Conservation (phyloP, 30 jellyfish, hydroid and myxozoan species). For the Mastigias papua region DNA sequence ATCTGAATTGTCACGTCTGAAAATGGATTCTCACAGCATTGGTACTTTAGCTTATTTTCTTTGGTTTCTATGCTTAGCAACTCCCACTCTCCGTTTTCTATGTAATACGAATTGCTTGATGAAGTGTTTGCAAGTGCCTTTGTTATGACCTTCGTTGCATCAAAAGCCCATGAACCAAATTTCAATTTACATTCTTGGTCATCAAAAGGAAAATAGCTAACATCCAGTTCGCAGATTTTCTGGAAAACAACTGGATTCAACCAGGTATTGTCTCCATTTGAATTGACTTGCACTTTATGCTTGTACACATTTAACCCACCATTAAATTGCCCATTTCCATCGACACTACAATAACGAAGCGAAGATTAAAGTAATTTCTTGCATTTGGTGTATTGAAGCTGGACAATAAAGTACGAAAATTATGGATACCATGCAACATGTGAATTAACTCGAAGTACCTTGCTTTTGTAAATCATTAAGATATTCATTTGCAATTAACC, state of each 20-base stretch:
- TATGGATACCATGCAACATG: too few species aligned
- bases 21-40: slow-evolving; percentile 78
- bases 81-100: slow-evolving; percentile 84
- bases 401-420: too few species aligned
- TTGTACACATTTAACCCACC: slow-evolving; percentile 76
- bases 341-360: slow-evolving; percentile 16
- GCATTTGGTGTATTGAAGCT: neutral
- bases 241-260: slow-evolving; percentile 77
- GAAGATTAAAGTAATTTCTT: neutral
- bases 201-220: slow-evolving; percentile 85
- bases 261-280: slow-evolving; percentile 64
- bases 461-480: too few species aligned
- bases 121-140: slow-evolving; percentile 26
- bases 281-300: slow-evolving; percentile 55
- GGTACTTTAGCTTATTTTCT: slow-evolving; percentile 64
- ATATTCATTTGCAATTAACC: too few species aligned
- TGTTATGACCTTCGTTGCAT: slow-evolving; percentile 64
- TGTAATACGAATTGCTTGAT: slow-evolving; percentile 52
- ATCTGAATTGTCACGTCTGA: slow-evolving; percentile 78
- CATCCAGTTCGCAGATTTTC: slow-evolving; percentile 79
- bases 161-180: slow-evolving; percentile 91
- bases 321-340: slow-evolving; percentile 75
- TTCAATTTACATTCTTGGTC: slow-evolving; percentile 80
- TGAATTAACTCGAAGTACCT: too few species aligned
- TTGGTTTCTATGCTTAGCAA: slow-evolving; percentile 51